phyloP scores from a whole-genome alignment of 1,140 invertebrate genomes.

The Achatina immaculata region DNA sequence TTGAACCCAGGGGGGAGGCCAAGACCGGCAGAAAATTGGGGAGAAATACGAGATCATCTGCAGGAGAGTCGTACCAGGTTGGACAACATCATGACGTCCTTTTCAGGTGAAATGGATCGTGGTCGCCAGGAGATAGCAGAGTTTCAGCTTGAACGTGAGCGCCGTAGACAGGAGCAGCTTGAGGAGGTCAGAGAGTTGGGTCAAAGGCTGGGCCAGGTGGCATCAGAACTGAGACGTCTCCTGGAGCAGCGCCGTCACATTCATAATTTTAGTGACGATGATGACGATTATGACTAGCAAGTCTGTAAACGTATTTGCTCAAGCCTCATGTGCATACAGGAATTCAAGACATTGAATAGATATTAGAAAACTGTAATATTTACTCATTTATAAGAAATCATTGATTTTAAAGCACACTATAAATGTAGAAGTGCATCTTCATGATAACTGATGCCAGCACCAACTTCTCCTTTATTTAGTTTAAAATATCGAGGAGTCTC shows the following conservation, averaged over 20 bases:
- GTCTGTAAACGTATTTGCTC: not conserved
- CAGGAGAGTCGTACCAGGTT: slow-evolving; percentile 57
- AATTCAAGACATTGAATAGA: not conserved
- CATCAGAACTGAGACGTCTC: slow-evolving; percentile 56
- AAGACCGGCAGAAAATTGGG: slow-evolving; percentile 26
- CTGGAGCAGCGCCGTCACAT: slow-evolving; percentile 52
- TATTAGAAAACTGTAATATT: too few relatives aligned
- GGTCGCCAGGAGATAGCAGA: slow-evolving; percentile 55
- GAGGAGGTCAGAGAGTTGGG: slow-evolving; percentile 62
- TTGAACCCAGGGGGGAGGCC: not conserved
- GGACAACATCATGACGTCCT: slow-evolving; percentile 58
- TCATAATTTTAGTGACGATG: slow-evolving; percentile 30
- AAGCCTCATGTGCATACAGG: not conserved
- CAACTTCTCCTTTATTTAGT: too few relatives aligned
- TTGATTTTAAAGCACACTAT: too few relatives aligned
- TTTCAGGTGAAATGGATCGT: slow-evolving; percentile 55
- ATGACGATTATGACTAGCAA: slow-evolving; percentile 18
- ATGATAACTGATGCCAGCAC: too few relatives aligned
- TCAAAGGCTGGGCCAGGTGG: slow-evolving; percentile 59
- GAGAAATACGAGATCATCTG: slow-evolving; percentile 53
- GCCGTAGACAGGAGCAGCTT: slow-evolving; percentile 59
- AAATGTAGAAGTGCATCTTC: too few relatives aligned
- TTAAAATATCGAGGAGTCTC: too few relatives aligned
- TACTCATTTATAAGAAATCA: too few relatives aligned
- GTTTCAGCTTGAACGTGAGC: slow-evolving; percentile 59